phyloP scores from a whole-genome alignment of 2,888 invertebrate species.

The Adineta ricciae region DNA sequence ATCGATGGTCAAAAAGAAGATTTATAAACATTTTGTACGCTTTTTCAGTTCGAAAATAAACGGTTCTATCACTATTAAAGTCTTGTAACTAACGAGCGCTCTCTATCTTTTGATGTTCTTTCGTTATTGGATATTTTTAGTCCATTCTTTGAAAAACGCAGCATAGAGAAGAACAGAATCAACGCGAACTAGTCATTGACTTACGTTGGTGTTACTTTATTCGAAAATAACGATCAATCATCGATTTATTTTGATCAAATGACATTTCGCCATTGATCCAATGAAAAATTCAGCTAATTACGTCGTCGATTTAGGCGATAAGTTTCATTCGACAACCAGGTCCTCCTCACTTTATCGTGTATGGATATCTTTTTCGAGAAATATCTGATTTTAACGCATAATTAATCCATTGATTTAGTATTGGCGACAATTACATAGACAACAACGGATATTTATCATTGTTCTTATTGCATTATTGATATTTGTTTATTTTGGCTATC shows the following conservation, averaged over 20 bases:
- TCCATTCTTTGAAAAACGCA: not conserved
- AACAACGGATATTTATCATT: not conserved
- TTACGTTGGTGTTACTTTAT: too few species aligned
- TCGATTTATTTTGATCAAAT: not conserved
- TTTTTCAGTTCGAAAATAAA: too few species aligned
- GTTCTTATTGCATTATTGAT: not conserved
- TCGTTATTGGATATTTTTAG: not conserved
- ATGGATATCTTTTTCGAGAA: not conserved
- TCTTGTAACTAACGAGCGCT: not conserved
- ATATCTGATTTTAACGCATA: too few species aligned
- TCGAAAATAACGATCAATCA: not conserved
- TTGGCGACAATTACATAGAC: constrained; percentile 18
- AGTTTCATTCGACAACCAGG: not conserved
- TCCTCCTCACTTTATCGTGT: not conserved
- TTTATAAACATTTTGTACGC: too few species aligned
- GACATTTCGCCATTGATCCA: not conserved
- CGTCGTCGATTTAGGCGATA: not conserved
- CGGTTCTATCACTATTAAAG: too few species aligned
- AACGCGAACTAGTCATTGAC: too few species aligned
- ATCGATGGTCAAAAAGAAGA: too few species aligned
- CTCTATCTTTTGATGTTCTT: not conserved
- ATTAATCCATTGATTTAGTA: not conserved
- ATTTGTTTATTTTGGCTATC: not conserved
- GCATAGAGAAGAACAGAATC: not conserved
- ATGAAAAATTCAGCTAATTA: not conserved